phyloP scores from a whole-genome alignment of 2,888 invertebrate genomes.

The Cephus pygmeus region DNA sequence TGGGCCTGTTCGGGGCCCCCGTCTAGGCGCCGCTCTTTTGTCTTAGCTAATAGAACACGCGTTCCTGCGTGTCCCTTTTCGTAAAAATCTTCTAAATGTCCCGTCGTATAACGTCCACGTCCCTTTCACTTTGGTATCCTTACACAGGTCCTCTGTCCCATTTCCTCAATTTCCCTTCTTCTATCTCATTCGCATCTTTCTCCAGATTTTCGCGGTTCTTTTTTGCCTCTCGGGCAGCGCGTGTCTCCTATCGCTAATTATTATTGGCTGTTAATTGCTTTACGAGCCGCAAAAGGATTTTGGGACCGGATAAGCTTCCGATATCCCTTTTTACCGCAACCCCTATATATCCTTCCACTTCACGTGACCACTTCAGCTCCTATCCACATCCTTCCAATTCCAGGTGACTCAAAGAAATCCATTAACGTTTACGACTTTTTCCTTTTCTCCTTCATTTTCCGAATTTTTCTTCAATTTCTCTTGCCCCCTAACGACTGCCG shows the following conservation, averaged over 20 bases:
- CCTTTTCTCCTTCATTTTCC: not conserved
- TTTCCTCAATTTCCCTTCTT: slow-evolving; percentile 7
- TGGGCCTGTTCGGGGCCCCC: slow-evolving; percentile 37
- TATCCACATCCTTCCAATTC: not conserved
- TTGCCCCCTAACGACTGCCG: not conserved
- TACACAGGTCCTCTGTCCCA: slow-evolving; percentile 13
- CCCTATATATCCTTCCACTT: not conserved
- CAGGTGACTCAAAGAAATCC: not conserved
- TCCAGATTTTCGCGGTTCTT: slow-evolving; percentile 12
- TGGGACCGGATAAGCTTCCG: slow-evolving; percentile 31
- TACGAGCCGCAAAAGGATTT: slow-evolving; percentile 35
- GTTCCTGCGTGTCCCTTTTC: slow-evolving; percentile 60
- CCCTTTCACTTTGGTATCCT: slow-evolving; percentile 28
- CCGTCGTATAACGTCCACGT: slow-evolving; percentile 60
- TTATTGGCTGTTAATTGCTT: slow-evolving; percentile 59
- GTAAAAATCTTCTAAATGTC: slow-evolving; percentile 62
- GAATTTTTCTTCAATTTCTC: not conserved
- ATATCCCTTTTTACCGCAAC: not conserved
- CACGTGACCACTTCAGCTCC: not conserved
- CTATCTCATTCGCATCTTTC: slow-evolving; percentile 26
- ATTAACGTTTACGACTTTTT: not conserved
- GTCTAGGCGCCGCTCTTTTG: slow-evolving; percentile 66
- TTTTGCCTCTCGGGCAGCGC: slow-evolving; percentile 5
- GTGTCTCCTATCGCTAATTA: slow-evolving; percentile 42
- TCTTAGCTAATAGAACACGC: slow-evolving; percentile 65